Evolutionary conservation across 2,888 invertebrate genomes (phyloP), one percentile per base, ranked within the genome.

Genomic region (Drosophila leonis): DNA sequence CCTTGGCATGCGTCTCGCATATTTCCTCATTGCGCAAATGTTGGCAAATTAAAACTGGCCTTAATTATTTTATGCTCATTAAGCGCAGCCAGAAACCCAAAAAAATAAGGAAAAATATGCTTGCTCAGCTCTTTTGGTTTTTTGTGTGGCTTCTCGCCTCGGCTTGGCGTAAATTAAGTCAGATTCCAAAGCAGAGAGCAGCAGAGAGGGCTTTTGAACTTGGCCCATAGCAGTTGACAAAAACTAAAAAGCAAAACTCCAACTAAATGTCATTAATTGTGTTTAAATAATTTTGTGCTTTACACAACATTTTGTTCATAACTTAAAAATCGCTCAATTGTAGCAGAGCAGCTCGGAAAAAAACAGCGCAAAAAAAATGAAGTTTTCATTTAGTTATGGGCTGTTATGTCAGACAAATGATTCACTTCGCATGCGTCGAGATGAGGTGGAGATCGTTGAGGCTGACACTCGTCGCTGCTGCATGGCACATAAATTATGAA

Each of bases 51-150:
- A 90, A 89, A 87, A 75, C 64, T 72, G 82, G 75, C 82, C 90
- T 90, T 88, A 90, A 88, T 90, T 85, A 85, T 89, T 88, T 81
- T 64, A 72, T 90, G 90, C 90, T 90, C 85, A 86, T 86, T 86
- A 90, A 90, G 67, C 79, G 74, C 65, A 55, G 60, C 41, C 44
- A 65, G 56, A 67, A 60, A 60, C 15, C 29, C 37, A 33, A 27
- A 27, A 57, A 57, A 5, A 37, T 20, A 35, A 35, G 12, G 9
- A 24, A 52, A 39, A 2, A 37, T 37, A 66, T 48, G 20, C 49
- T 75, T 71, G 68, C 69, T 57, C 67, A 61, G 69, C 20, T 35
- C 29, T 49, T 65, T n/a, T n/a, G n/a, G 69, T 73, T 51, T 70
- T 46, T 44, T 35, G 18, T 42, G 24, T 2, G 42, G 10, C 65